Percentiles rank a stretch among this genome's conserved stretches.
phyloP scores from a whole-genome alignment of 2,797 vertebrate species.

The Columba guinea region DNA sequence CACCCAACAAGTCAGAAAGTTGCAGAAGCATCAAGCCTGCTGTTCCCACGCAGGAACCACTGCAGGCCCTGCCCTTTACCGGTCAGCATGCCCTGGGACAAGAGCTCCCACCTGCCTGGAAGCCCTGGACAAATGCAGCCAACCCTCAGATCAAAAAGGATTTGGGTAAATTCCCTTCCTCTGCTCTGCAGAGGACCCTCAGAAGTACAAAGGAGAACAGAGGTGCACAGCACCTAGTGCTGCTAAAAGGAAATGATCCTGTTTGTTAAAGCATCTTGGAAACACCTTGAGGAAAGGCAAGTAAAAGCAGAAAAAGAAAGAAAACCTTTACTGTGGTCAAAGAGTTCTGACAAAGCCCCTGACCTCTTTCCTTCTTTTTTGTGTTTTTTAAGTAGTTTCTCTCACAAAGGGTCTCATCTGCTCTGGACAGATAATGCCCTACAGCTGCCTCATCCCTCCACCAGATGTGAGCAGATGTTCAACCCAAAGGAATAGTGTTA shows the following conservation, averaged over 20 bases:
- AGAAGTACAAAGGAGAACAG: not conserved
- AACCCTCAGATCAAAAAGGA: not conserved
- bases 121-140: not conserved
- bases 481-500: not conserved
- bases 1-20: not conserved
- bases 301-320: not conserved
- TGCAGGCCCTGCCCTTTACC: not conserved
- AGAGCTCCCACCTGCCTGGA: not conserved
- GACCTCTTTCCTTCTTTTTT: not conserved
- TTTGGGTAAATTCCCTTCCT: not conserved
- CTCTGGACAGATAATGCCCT: not conserved
- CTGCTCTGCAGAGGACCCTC: not conserved
- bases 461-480: not conserved
- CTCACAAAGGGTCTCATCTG: not conserved
- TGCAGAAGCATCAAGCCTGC: not conserved
- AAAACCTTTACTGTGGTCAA: not conserved
- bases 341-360: not conserved
- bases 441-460: not conserved
- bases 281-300: not conserved
- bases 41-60: not conserved
- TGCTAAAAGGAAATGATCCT: not conserved
- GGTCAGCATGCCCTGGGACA: not conserved
- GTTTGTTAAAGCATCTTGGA: not conserved
- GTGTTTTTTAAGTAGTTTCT: not conserved
- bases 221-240: not conserved